Base-by-base conservation (phyloP, 2,888 invertebrate genomes). In the Nomada fucata region DNA sequence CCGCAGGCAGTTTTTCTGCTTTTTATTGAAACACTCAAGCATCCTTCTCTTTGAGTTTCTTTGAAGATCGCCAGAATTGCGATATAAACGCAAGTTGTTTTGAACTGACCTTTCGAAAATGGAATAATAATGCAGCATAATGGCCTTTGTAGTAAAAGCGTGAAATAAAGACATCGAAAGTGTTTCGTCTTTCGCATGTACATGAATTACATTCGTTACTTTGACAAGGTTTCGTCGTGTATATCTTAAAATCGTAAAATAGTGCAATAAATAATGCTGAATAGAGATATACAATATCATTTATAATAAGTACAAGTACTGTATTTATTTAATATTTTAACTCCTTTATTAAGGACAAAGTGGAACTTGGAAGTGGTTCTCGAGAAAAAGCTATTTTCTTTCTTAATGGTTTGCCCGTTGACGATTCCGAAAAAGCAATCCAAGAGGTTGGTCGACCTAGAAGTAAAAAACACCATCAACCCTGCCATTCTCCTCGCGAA, bases 1-100 rank as follows among this genome's bases (percentile, higher is more conserved):
- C 82, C 63, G 47, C 61, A n/a, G 81, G 75, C 70, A 36, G 11
- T 20, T 52, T 68, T 79, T n/a, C 11, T 13, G 2, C 0, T n/a
- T n/a, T 3, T 52, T 26, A 7, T n/a, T 29, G 29, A 64, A 47
- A 64, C 23, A 47, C 44, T 64, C 23, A 47, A 64, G 4, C 18
- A 18, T 11, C 18, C 13, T 10, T 26, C 18, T 1, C 23, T 47
- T 26, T 47, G 47, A 64, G 23, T 47, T 64, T 18, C 47, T 13
- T 64, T 47, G 23, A 26, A 11, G 2, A 47, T 47, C 3, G 23
- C 13, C 23, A 61, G 42, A 61, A 20, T 61, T 20, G n/a, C 47
- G 23, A 47, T 18, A 64, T 5, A 10, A 65, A 65, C 7, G 26
- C n/a, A 29, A 29, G n/a, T 65, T 29, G n/a, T 50, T 29, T 18